Percentiles rank a stretch among this genome's conserved stretches.
phyloP scores from a whole-genome alignment of 2,888 invertebrate species.

The Zaprionus obscuricornis region DNA sequence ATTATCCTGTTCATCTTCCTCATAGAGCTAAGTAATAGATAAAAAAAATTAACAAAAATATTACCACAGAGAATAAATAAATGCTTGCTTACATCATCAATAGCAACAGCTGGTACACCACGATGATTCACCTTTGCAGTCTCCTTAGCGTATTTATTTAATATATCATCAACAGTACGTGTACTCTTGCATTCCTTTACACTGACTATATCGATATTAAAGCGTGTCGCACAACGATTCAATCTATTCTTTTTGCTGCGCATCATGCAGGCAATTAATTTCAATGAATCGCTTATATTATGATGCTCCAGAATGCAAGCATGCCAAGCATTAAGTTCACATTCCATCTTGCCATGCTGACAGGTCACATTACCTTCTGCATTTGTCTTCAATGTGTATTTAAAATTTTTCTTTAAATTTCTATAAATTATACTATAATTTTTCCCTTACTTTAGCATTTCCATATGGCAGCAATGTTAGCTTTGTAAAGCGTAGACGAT shows the following conservation, averaged over 20 bases:
- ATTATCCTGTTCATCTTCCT: constrained; percentile 16
- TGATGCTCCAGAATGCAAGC: constrained; percentile 81
- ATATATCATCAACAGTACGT: constrained; percentile 66
- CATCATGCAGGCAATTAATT: constrained; percentile 80
- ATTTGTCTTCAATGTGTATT: constrained; percentile 11
- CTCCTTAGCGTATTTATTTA: constrained; percentile 71
- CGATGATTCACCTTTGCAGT: constrained; percentile 64
- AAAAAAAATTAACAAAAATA: no score
- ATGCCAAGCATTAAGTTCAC: constrained; percentile 81
- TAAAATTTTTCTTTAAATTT: background rate
- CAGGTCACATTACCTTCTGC: constrained; percentile 56
- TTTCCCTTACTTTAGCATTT: constrained; percentile 61
- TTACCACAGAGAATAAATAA: background rate
- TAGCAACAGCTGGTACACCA: constrained; percentile 78
- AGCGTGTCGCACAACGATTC: constrained; percentile 60
- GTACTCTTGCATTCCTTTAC: constrained; percentile 67
- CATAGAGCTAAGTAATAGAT: constrained; percentile 24
- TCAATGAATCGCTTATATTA: constrained; percentile 56
- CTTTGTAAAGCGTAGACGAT: constrained; percentile 50
- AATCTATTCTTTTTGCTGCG: constrained; percentile 48
- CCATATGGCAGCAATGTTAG: constrained; percentile 70
- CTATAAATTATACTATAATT: background rate
- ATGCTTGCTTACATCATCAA: constrained; percentile 76
- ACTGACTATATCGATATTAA: constrained; percentile 61
- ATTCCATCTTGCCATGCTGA: constrained; percentile 80